Base-by-base conservation (phyloP, 1,140 invertebrate genomes). In the Amphibalanus amphitrite region DNA sequence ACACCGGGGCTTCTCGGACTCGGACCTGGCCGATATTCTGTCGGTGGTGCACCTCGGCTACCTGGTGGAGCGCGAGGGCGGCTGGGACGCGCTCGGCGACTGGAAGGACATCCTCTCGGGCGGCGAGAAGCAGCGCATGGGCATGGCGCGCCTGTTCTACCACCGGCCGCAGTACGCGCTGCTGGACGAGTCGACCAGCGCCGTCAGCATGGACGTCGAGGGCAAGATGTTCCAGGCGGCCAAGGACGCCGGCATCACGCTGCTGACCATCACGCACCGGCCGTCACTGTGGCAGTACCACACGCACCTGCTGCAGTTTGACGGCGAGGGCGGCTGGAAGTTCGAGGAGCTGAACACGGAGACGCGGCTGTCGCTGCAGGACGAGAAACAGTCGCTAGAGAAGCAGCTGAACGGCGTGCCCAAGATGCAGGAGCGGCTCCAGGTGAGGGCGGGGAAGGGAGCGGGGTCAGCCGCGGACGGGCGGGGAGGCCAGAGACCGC, bases 61-160 rank as follows among this genome's bases (percentile, higher is more conserved):
- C 75, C 89, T 97, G 72, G 88, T 95, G 0, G 87, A 90, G 74
- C 81, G 95, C 71, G 91, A 92, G 81, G 87, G 88, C 13, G 90
- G 90, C 40, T 92, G 92, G 82, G 85, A 93, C 76, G 87, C 91
- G 17, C 82, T 87, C 10, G 86, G 88, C 40, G 95, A 98, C 81
- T 99, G 96, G 96, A 93, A 96, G 77, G 94, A 97, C 79, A 95
- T 96, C 40, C 82, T 98, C 1, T 96, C 92, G 23, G 96, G 96
- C 8, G 96, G 95, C 25, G 96, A 98, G 80, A 98, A 98, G 81
- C 96, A 98, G 79, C 82, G 95, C 72, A 90, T 99, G 82, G 96
- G 95, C 64, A 90, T 98, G 84, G 95, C 95, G 0, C 82, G 96
- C 71, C 84, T 99, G 72, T 97, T 98, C 78, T 98, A 98, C 83